Evolutionary conservation across 2,797 vertebrate species (phyloP).

Genomic region (Enteromius trimaculatus): DNA sequence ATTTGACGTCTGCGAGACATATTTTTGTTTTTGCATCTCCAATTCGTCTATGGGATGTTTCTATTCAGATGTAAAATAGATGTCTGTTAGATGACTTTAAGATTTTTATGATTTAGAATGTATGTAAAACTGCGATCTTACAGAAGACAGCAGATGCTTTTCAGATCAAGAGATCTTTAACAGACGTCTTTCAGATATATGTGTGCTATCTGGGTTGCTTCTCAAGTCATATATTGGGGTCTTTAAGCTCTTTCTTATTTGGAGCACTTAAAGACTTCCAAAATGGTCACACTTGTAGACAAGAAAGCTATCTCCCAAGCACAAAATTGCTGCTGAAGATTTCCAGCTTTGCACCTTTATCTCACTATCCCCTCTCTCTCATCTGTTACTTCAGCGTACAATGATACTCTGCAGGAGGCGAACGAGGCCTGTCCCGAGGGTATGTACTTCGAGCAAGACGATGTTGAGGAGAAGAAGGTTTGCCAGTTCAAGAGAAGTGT

Average conservation of each 20-base stretch:
- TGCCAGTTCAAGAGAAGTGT: conserved; percentile 84
- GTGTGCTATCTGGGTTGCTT: background rate
- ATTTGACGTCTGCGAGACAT: no score
- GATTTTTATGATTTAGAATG: no score
- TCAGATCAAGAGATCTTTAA: no score
- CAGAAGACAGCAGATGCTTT: no score
- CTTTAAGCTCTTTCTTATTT: background rate
- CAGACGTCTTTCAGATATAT: no score
- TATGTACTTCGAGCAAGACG: conserved; percentile 77
- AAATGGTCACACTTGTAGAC: background rate
- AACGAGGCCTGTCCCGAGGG: conserved; percentile 79
- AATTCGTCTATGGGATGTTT: no score
- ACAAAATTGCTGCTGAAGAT: background rate
- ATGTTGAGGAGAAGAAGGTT: conserved; percentile 71
- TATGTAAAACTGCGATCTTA: no score
- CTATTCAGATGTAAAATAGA: no score
- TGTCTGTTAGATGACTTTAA: no score
- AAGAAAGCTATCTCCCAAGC: background rate
- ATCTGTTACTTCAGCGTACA: conserved; percentile 78
- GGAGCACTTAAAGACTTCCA: background rate
- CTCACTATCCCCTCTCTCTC: conserved; percentile 2
- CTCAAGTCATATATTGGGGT: background rate
- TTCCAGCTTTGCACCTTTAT: background rate
- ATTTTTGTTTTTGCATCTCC: no score
- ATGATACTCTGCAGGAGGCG: conserved; percentile 80